Evolutionary conservation across 2,888 invertebrate genomes (phyloP).

Genomic region (Synanthedon myopaeformis): DNA sequence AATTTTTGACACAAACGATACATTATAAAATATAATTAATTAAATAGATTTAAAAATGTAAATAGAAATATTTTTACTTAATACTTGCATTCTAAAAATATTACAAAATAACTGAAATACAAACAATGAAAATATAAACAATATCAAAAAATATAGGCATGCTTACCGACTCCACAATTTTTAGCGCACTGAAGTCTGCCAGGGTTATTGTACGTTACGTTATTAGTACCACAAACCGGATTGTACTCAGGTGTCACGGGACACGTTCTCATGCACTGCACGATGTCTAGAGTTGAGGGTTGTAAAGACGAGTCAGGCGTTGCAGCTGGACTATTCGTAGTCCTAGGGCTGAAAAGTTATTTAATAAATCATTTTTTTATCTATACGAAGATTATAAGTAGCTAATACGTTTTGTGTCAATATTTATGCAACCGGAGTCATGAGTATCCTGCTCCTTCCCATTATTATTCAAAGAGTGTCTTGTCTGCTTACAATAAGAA

Average conservation of each 20-base stretch:
- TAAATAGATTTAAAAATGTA: no score
- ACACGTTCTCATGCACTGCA: conserved; percentile 14
- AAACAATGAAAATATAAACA: not conserved
- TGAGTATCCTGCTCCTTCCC: no score
- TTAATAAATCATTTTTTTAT: not conserved
- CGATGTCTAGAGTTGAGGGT: not conserved
- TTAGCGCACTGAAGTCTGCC: conserved; percentile 26
- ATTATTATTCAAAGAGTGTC: no score
- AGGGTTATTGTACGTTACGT: conserved; percentile 31
- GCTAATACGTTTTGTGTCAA: not conserved
- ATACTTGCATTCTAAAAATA: no score
- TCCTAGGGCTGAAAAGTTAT: not conserved
- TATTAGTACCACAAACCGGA: conserved; percentile 41
- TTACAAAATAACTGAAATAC: not conserved
- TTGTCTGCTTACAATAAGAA: no score
- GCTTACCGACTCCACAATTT: conserved; percentile 20
- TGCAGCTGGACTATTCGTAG: not conserved
- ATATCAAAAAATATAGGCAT: not conserved
- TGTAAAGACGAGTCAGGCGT: not conserved
- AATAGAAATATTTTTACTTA: no score
- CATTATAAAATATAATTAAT: no score
- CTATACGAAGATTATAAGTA: not conserved
- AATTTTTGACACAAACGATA: no score
- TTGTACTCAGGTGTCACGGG: conserved; percentile 34
- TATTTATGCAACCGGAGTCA: no score